Base-by-base conservation (phyloP, 1,140 invertebrate genomes). In the Conus betulinus region DNA sequence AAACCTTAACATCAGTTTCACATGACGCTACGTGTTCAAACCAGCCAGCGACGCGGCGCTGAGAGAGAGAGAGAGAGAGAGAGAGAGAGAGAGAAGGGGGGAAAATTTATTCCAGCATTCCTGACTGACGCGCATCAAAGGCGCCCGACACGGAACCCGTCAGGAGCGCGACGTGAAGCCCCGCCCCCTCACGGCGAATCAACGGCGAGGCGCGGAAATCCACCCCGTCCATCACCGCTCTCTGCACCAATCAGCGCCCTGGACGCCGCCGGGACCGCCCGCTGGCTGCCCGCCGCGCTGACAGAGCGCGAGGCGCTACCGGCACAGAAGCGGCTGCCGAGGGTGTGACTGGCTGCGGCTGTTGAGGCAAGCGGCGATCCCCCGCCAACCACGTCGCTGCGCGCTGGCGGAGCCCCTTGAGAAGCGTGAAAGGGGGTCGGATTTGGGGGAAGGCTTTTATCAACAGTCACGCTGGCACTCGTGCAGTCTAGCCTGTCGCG, bases 401-500 rank as follows among this genome's bases (percentile, higher is more conserved):
- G 63, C 52, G 84, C 60, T 71, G 84, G 52, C 27, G 63, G 60
- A n/a, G 63, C 60, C 39, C 79, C 79, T 81, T 23, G 60, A 71
- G 63, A 74, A 71, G 67, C 84, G 84, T 85, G 84, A 85, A 85
- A 74, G 84, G 84, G 84, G 84, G 84, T 74, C 84, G 84, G 84
- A 71, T 85, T 74, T 85, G 84, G 84, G 63, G 84, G 52, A 74
- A 85, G 79, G 39, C 15, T 74, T 85, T 85, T 74, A 74, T 74
- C 63, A 85, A 85, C 84, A 85, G 84, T 85, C 84, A 85, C 84
- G 84, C 84, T 85, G 84, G 52, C 57, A 52, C 13, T 23, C 63
- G 57, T 27, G 52, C 84, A 85, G 84, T 85, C 52, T 8, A 39
- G 27, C 79, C 79, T 81, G 79, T 81, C 60, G 84, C 63, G 51